Conservation (phyloP, 2,888 invertebrate genomes). For the Acanthosepion pharaonis region DNA sequence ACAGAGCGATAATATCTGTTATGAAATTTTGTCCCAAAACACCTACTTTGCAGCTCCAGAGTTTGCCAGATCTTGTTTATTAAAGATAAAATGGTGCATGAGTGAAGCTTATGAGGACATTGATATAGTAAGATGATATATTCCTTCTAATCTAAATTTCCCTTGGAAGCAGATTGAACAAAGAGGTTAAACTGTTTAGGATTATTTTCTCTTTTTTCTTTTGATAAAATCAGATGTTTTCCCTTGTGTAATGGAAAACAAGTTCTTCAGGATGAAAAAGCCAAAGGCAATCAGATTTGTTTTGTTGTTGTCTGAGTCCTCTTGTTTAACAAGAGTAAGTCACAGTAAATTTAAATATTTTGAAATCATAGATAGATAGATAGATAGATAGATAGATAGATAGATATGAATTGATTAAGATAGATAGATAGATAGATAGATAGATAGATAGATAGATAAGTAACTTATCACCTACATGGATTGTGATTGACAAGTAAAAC, state of each 20-base stretch:
- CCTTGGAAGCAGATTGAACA: not conserved
- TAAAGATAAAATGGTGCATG: not conserved
- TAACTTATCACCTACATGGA: not conserved
- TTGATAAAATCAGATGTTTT: not conserved
- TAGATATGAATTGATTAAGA: not conserved
- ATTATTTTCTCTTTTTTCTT: not conserved
- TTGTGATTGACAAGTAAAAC: too few species aligned
- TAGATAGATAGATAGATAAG: too few species aligned
- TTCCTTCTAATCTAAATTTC: not conserved
- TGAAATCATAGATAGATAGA: not conserved
- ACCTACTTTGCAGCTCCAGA: not conserved
- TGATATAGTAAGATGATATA: not conserved
- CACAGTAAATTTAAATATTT: not conserved
- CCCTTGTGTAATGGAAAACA: not conserved
- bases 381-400: too few species aligned
- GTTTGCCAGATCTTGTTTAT: not conserved
- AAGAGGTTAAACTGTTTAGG: not conserved
- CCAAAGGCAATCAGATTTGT: not conserved
- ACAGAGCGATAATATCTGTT: not conserved
- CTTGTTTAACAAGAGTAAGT: not conserved
- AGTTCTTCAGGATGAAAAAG: not conserved
- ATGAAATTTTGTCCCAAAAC: too few species aligned
- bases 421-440: too few species aligned
- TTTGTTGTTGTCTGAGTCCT: not conserved
- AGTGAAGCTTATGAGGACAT: not conserved